These are phyloP conservation scores for Oreochromis grahami DNA, from an alignment of 2,797 vertebrate genomes.

Conservation along the genomic window DNA sequence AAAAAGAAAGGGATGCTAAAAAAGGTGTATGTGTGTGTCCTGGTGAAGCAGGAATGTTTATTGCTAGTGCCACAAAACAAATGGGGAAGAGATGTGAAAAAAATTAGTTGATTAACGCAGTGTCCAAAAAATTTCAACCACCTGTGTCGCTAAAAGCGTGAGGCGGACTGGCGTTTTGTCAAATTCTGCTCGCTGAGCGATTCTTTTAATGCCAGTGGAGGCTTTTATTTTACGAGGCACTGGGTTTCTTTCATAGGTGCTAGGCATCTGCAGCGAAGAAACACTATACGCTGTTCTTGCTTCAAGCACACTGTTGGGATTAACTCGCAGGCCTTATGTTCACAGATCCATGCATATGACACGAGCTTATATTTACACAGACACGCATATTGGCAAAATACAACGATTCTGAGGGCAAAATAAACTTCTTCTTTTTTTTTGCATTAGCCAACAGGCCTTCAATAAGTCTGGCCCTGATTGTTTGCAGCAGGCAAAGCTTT, in stretches of 20 bases:
- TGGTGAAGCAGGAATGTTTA: neutral
- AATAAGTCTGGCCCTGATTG: constrained; percentile 40
- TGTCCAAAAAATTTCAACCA: constrained; percentile 4
- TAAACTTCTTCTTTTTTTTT: neutral
- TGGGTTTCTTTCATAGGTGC: constrained; percentile 40
- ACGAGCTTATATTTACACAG: neutral
- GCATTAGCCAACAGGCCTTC: neutral
- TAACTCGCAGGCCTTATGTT: neutral
- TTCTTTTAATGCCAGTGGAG: constrained; percentile 35
- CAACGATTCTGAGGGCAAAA: neutral
- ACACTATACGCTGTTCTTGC: constrained; percentile 16
- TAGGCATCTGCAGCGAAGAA: neutral
- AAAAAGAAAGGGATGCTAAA: neutral
- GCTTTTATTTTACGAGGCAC: constrained; percentile 26
- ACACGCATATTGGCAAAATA: neutral
- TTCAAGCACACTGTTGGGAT: constrained; percentile 8
- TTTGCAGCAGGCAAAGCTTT: constrained; percentile 41
- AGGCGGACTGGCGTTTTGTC: constrained; percentile 5
- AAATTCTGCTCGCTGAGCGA: neutral
- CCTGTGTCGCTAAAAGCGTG: constrained; percentile 20
- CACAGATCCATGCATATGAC: neutral
- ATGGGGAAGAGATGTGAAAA: neutral
- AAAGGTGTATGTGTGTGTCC: constrained; percentile 12
- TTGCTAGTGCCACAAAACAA: neutral
- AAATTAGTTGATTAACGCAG: neutral